Percentiles rank a stretch among this genome's conserved stretches.
phyloP scores from a whole-genome alignment of 2,888 invertebrate genomes.

The Charanyca ferruginea region DNA sequence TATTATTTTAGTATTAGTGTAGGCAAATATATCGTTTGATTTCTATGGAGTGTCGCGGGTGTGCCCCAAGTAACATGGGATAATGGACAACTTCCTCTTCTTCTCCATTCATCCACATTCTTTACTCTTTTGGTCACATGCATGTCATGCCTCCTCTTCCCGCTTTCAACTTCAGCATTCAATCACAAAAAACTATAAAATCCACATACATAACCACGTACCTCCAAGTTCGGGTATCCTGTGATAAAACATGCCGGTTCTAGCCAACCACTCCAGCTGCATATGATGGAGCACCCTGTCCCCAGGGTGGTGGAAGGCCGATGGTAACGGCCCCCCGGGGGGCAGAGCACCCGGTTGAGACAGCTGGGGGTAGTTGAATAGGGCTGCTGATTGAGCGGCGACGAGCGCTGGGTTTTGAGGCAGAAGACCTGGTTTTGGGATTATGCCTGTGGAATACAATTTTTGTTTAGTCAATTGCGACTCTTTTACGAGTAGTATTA shows the following conservation, averaged over 20 bases:
- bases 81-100: too few relatives aligned
- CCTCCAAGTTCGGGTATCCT: constrained; percentile 96
- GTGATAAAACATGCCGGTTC: constrained; percentile 98
- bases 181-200: constrained; percentile 11
- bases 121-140: too few relatives aligned
- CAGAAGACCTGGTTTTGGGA: constrained; percentile 92
- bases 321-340: constrained; percentile 87
- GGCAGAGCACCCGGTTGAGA: constrained; percentile 72
- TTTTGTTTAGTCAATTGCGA: too few relatives aligned
- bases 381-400: constrained; percentile 88
- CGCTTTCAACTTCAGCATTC: too few relatives aligned
- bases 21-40: too few relatives aligned
- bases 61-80: too few relatives aligned
- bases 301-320: constrained; percentile 87
- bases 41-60: too few relatives aligned
- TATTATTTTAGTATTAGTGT: too few relatives aligned
- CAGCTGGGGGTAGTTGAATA: constrained; percentile 85
- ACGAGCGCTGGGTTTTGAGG: constrained; percentile 89
- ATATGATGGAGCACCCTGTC: constrained; percentile 93
- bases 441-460: constrained; percentile 81
- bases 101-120: too few relatives aligned
- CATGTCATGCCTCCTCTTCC: too few relatives aligned
- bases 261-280: constrained; percentile 97
- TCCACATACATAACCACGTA: constrained; percentile 76
- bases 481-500: too few relatives aligned